Conservation (phyloP, 2,888 invertebrate genomes). For the Hydrotaea diabolus region DNA sequence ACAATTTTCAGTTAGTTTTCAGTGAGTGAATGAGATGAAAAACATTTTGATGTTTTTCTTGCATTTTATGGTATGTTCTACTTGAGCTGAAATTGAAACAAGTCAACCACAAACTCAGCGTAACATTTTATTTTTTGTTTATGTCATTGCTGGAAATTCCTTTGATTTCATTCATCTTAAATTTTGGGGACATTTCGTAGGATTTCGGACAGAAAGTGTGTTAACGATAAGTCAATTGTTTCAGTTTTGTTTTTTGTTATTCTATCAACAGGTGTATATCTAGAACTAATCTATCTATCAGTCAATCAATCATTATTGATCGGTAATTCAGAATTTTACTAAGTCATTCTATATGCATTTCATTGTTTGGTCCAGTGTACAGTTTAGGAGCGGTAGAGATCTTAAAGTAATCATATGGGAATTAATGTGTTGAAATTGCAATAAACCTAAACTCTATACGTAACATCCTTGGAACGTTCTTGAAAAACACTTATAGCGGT, state of each 20-base stretch:
- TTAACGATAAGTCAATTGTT: background rate
- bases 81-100: background rate
- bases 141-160: constrained; percentile 18
- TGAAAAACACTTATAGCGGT: no score
- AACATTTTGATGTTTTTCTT: background rate
- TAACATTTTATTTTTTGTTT: constrained; percentile 2
- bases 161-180: background rate
- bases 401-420: no score
- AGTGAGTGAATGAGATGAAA: background rate
- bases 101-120: background rate
- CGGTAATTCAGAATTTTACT: background rate
- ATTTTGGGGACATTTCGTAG: background rate
- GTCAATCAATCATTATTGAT: constrained; percentile 1
- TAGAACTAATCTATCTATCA: background rate
- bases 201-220: background rate
- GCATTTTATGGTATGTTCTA: background rate
- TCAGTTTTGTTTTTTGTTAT: background rate
- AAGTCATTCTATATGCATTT: background rate
- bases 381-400: no score
- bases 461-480: no score
- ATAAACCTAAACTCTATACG: no score
- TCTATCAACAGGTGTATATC: background rate
- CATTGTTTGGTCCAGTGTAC: background rate
- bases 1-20: constrained; percentile 48
- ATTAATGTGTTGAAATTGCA: no score